A percentile compares a stretch with the other conserved stretches of the same genome.
Conservation (phyloP, 2,888 invertebrate genomes). For the Drosophila parthenogenetica region DNA sequence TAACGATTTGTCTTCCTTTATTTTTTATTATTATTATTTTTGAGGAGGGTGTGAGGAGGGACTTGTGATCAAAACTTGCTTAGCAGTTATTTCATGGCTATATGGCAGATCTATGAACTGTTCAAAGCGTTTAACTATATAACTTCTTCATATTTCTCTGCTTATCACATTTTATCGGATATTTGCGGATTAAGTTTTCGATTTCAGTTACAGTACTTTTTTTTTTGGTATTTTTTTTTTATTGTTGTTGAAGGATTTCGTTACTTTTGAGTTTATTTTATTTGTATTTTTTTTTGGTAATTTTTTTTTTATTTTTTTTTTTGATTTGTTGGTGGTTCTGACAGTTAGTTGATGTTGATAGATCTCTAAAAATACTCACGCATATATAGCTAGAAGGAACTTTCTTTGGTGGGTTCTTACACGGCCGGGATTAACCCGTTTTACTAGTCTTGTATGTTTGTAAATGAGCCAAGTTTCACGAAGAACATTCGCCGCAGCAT, state of each 20-base stretch:
- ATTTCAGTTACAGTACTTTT: conserved; percentile 8
- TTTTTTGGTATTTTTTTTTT: conserved; percentile 30
- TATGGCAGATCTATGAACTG: conserved; percentile 46
- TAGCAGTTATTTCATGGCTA: conserved; percentile 33
- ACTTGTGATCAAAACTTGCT: conserved; percentile 7
- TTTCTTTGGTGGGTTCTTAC: conserved; percentile 99
- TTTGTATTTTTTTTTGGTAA: conserved; percentile 16
- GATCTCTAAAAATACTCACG: conserved; percentile 88
- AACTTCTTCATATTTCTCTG: conserved; percentile 18
- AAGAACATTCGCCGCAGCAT: conserved; percentile 99
- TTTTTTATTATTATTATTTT: neutral
- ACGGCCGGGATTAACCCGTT: conserved; percentile 97
- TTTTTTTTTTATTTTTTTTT: conserved; percentile 30
- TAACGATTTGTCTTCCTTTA: conserved; percentile 24
- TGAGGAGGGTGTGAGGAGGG: neutral
- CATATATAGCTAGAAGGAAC: conserved; percentile 99
- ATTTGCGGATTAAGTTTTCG: conserved; percentile 12
- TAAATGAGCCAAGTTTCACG: conserved; percentile 99
- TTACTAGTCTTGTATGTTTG: conserved; percentile 99
- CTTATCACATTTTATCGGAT: conserved; percentile 11
- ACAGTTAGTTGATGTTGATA: conserved; percentile 71
- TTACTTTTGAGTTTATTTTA: conserved; percentile 31
- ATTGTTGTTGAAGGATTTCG: conserved; percentile 13
- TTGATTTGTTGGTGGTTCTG: conserved; percentile 59
- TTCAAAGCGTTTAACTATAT: conserved; percentile 25